Percentiles rank a stretch among this genome's conserved stretches.
These are phyloP conservation scores for Alauda arvensis DNA, from an alignment of 2,797 vertebrate genomes.

Conservation along the genomic window DNA sequence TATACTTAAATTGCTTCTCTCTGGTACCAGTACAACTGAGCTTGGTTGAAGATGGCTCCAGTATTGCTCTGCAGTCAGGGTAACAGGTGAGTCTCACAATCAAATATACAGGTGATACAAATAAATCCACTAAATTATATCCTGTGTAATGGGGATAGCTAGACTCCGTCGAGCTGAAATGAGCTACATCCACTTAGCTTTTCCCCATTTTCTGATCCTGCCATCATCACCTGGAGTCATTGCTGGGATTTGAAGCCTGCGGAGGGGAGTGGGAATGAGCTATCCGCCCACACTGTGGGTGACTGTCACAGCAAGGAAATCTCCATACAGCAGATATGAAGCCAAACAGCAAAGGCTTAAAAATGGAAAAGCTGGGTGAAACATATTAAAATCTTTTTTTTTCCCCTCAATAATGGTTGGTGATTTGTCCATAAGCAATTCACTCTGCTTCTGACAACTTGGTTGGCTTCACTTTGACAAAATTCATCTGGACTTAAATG, in stretches of 20 bases:
- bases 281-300: not conserved
- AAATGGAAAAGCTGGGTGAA: constrained; percentile 2
- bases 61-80: not conserved
- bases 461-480: not conserved
- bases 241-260: not conserved
- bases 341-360: constrained; percentile 7
- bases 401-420: not conserved
- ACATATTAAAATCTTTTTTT: not conserved
- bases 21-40: not conserved
- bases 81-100: not conserved
- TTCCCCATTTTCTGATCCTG: not conserved
- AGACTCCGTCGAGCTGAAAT: not conserved
- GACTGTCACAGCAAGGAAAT: constrained; percentile 38
- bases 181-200: not conserved
- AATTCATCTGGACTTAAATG: not conserved
- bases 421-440: constrained; percentile 10
- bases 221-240: not conserved
- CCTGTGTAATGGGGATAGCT: not conserved
- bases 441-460: not conserved
- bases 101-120: not conserved
- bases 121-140: not conserved
- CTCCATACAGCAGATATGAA: constrained; percentile 1
- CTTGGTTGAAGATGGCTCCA: not conserved
- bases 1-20: not conserved
- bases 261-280: not conserved